Percentiles rank a stretch among this genome's conserved stretches.
Evolutionary conservation across 2,113 vertebrate genomes (phyloP).

Genomic region (Oenanthe melanoleuca): DNA sequence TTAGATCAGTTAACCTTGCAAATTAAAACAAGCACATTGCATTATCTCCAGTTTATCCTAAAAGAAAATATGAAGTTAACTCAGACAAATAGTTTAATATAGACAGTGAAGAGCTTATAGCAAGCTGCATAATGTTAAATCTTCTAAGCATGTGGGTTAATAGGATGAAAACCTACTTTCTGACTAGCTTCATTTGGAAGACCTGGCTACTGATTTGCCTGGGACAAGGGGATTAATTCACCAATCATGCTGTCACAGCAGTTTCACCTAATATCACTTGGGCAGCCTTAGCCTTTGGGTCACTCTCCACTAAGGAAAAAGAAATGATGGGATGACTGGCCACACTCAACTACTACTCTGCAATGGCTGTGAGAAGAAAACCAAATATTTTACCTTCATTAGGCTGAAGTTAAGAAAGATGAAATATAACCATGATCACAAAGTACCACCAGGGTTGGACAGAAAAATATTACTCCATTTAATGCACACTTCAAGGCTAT

Average conservation of each 20-base stretch:
- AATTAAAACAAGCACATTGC: conserved; percentile 80
- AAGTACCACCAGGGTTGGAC: background rate
- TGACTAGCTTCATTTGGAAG: background rate
- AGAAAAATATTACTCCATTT: background rate
- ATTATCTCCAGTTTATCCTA: conserved; percentile 78
- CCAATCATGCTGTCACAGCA: background rate
- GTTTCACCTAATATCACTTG: background rate
- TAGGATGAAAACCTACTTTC: background rate
- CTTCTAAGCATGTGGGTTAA: background rate
- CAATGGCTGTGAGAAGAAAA: background rate
- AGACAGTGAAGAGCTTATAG: conserved; percentile 36
- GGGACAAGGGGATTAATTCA: background rate
- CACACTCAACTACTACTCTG: background rate
- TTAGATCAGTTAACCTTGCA: conserved; percentile 82
- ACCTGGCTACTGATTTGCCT: background rate
- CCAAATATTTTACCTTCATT: background rate
- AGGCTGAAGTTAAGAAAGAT: background rate
- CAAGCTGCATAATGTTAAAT: background rate
- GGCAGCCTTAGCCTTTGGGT: background rate
- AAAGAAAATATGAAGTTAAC: conserved; percentile 79
- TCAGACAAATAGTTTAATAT: conserved; percentile 74
- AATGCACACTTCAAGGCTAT: background rate
- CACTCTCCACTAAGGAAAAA: background rate
- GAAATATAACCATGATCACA: background rate
- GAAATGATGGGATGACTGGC: background rate